These are phyloP conservation scores for Dendrophyllia cribrosa DNA, from an alignment of 64 coral and sea anemone genomes.

Conservation along the genomic window DNA sequence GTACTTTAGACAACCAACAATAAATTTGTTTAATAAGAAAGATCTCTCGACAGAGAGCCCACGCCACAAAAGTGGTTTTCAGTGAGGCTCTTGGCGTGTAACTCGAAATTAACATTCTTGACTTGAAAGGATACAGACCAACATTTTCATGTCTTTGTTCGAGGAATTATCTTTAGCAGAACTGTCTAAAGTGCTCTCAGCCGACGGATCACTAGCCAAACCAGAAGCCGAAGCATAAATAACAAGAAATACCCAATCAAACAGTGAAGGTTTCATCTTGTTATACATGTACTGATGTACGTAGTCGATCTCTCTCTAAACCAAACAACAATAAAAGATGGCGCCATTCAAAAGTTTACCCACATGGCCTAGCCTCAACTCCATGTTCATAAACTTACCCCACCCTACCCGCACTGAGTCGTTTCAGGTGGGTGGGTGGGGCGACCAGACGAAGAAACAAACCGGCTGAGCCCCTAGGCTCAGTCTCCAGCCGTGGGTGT, in stretches of 20 bases:
- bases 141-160: not conserved
- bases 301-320: not conserved
- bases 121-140: constrained; percentile 19
- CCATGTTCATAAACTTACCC: not conserved
- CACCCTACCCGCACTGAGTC: not conserved
- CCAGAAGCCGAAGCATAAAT: not conserved
- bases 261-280: not conserved
- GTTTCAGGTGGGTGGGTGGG: too few relatives aligned
- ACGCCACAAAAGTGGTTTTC: too few relatives aligned
- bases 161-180: not conserved
- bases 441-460: too few relatives aligned
- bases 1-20: too few relatives aligned
- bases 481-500: too few relatives aligned
- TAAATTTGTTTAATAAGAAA: too few relatives aligned
- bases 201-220: not conserved
- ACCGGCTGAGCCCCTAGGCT: too few relatives aligned
- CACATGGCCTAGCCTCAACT: constrained; percentile 30
- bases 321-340: not conserved
- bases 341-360: not conserved
- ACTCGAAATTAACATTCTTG: not conserved
- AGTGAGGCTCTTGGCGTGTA: too few relatives aligned
- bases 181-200: not conserved
- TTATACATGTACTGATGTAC: too few relatives aligned
- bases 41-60: too few relatives aligned
- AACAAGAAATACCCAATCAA: constrained; percentile 2